Evolutionary conservation across 1,140 invertebrate genomes (phyloP), one percentile per base, ranked within the genome.

Genomic region (Meloidogyne hapla): DNA sequence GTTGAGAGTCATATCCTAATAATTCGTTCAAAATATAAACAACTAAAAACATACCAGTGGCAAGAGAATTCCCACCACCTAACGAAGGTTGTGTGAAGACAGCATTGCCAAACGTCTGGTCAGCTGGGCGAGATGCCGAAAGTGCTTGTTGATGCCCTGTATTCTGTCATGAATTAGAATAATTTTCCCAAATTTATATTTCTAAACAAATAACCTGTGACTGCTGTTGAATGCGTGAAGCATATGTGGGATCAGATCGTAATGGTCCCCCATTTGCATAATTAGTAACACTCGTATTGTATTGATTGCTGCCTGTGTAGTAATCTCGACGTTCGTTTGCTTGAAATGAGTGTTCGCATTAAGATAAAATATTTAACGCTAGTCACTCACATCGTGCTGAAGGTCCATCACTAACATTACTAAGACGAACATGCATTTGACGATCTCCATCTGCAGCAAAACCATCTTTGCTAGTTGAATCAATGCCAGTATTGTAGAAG

Each of bases 161-260:
- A 8, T n/a, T n/a, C 48, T 56, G 12, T 48, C 18, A 18, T 48
- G 4, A 48, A 18, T 18, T 18, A 48, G 2, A 48, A 48, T 2
- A 18, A 1, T 18, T 48, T 48, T 48, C 40, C 40, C 1, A 42
- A 42, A 42, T 42, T 42, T 42, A 4, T 38, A 38, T 2, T 38
- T 9, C 3, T 2, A 42, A 42, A 42, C 6, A 42, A 42, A 1
- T n/a, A 56, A 56, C 48, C 48, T 56, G 48, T n/a, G 56, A 26
- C 13, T 42, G 75, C 28, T 56, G 75, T 38, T 61, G 63, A 78
- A 75, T 28, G 15, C 77, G 77, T 21, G 76, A 69, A 18, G 68
- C 78, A 74, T 78, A 78, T 15, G 63, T 80, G 2, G 76, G 77
- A 61, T 78, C 78, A 28, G 77, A 80, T 40, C 78, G 77, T 1